These are phyloP conservation scores for Dicrurus megarhynchus DNA, from an alignment of 2,113 vertebrate species.

Conservation along the genomic window DNA sequence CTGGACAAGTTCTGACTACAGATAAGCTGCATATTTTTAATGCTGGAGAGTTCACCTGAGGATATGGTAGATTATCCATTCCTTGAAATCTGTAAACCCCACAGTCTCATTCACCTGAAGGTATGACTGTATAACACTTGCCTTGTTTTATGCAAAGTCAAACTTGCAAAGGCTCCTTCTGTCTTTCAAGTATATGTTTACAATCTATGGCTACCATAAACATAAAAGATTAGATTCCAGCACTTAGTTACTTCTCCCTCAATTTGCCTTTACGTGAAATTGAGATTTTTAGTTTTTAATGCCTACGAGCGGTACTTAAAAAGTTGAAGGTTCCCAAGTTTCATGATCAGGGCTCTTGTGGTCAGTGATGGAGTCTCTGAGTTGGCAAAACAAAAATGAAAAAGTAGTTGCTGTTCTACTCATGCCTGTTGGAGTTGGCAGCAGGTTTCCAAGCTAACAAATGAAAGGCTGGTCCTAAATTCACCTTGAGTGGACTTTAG, in stretches of 20 bases:
- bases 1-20: conserved; percentile 36
- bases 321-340: background rate
- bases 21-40: conserved; percentile 13
- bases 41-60: conserved; percentile 14
- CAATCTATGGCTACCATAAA: background rate
- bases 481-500: background rate
- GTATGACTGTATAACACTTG: background rate
- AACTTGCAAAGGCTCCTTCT: background rate
- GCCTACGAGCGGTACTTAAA: fast-evolving
- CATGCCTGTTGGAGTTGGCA: background rate
- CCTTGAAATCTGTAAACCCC: background rate
- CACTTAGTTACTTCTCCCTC: background rate
- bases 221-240: background rate
- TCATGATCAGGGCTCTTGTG: background rate
- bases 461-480: background rate
- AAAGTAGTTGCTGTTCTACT: background rate
- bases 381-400: background rate
- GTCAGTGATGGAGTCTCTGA: background rate
- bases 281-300: background rate
- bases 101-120: background rate
- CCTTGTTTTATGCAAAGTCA: background rate
- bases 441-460: background rate
- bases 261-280: background rate
- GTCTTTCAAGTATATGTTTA: background rate
- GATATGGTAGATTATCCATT: background rate